Conservation (phyloP, 1,140 invertebrate genomes). For the Lucilia sericata region DNA sequence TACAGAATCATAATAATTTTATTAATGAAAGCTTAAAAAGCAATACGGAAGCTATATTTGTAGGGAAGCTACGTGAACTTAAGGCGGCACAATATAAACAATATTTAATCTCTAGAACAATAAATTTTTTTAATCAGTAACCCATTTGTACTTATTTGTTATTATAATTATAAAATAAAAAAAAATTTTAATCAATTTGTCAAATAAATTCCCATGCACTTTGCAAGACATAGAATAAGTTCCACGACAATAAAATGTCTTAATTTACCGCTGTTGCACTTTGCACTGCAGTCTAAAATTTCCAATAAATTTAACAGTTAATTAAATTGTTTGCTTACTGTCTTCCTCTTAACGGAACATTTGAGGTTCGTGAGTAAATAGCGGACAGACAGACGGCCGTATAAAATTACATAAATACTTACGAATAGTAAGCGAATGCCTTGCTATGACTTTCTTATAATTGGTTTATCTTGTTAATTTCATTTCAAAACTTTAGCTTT, state of each 20-base stretch:
- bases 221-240: background rate
- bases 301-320: conserved; percentile 7
- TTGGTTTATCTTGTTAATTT: conserved; percentile 26
- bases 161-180: too few species aligned
- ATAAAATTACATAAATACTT: too few species aligned
- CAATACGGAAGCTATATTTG: too few species aligned
- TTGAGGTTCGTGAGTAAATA: background rate
- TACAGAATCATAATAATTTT: too few species aligned
- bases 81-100: too few species aligned
- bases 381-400: background rate
- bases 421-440: too few species aligned
- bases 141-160: background rate
- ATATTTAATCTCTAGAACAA: too few species aligned
- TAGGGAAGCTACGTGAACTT: too few species aligned
- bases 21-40: too few species aligned
- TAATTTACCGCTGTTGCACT: background rate
- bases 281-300: background rate
- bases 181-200: too few species aligned
- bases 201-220: too few species aligned
- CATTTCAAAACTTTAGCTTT: background rate
- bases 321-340: conserved; percentile 1
- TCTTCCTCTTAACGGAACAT: background rate
- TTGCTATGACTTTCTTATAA: background rate
- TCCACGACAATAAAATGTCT: background rate
- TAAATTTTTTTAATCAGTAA: background rate